Evolutionary conservation across 2,888 invertebrate species (phyloP), one percentile per base, ranked within the genome.

Genomic region (Sturmia bella): DNA sequence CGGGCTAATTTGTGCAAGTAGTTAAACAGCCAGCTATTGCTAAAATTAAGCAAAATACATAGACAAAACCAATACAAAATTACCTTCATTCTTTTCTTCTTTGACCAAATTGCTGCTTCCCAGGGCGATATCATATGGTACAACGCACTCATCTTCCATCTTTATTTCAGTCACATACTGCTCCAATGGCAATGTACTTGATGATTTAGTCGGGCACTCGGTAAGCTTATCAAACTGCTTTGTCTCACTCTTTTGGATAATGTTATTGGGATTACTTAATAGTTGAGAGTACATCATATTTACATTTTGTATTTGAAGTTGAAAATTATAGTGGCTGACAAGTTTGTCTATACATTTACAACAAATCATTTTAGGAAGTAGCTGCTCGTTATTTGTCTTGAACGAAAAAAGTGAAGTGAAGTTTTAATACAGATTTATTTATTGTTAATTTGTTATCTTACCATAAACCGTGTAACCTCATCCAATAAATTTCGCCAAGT

Each of bases 191-290:
- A 89, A 86, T 48, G 87, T 87, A 12, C 87, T 88, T 2, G 87
- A 86, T 2, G 85, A 76, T 68, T 89, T 88, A 5, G 86, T 80
- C 3, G 88, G 66, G 45, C 88, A 87, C 27, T 88, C 88, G 3
- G 73, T 61, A 57, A 70, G 56, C n/a, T 48, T 15, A 19, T 68
- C 56, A 19, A n/a, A 13, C 2, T 32, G 48, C 7, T 43, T 37
- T 48, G 15, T 7, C 15, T 19, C 15, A 11, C n/a, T 7, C 13
- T 50, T 50, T n/a, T 57, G 48, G 2, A 52, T 4, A 1, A 56
- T 52, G 24, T 66, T 24, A 15, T 17, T 39, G 11, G 19, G 27
- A 39, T 6, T 84, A 12, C 57, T 41, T 1, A 64, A 4, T 7
- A 75, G 57, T 17, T 73, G 24, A 2, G 27, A 5, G 43, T 68